Conservation (phyloP, 2,113 vertebrate genomes). For the Albula goreensis region DNA sequence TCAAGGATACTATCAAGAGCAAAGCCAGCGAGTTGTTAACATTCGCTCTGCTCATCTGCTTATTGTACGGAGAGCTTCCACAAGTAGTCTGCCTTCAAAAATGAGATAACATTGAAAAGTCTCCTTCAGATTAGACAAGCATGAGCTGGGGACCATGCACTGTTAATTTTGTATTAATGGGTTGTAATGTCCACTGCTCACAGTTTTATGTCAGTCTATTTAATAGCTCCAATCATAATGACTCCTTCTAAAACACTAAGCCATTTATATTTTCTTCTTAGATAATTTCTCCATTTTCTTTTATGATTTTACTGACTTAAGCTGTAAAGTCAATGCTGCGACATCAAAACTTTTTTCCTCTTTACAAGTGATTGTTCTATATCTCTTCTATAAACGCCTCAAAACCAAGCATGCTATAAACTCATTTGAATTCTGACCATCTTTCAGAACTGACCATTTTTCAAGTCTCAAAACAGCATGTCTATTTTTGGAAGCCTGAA, state of each 20-base stretch:
- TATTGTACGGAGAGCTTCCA: too few relatives aligned
- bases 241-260: not conserved
- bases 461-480: not conserved
- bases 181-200: not conserved
- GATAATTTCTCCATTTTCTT: not conserved
- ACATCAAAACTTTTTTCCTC: not conserved
- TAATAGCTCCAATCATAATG: too few relatives aligned
- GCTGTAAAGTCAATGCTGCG: not conserved
- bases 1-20: not conserved
- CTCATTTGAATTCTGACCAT: not conserved
- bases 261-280: too few relatives aligned
- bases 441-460: too few relatives aligned
- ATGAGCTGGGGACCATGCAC: not conserved
- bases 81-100: too few relatives aligned
- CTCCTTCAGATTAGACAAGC: too few relatives aligned
- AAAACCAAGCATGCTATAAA: not conserved
- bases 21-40: not conserved
- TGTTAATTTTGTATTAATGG: not conserved
- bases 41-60: not conserved
- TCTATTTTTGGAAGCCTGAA: not conserved
- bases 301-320: not conserved
- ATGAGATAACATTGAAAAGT: too few relatives aligned
- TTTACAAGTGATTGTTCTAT: not conserved
- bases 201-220: not conserved
- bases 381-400: not conserved